Conservation (phyloP, 2,888 invertebrate genomes). For the Glyphotaelius pellucidus region DNA sequence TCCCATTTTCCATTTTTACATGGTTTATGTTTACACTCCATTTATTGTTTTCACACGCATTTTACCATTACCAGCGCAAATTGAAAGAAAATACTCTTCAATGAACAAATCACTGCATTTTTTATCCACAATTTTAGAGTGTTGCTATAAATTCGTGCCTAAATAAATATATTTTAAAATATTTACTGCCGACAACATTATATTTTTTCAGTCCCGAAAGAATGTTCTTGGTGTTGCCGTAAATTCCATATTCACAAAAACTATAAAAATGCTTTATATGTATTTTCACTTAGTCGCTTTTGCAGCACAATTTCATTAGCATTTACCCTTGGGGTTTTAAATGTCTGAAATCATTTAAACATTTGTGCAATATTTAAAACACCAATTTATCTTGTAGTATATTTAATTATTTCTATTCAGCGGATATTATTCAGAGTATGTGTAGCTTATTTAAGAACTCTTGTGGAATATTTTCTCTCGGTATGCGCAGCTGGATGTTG, state of each 20-base stretch:
- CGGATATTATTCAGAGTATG: neutral
- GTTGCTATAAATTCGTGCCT: neutral
- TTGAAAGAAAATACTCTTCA: constrained; percentile 56
- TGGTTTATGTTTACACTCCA: constrained; percentile 50
- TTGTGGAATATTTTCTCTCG: constrained; percentile 60
- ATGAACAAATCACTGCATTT: constrained; percentile 6
- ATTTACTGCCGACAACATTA: neutral
- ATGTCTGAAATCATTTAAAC: neutral
- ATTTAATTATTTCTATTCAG: neutral
- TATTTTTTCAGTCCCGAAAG: too few species aligned
- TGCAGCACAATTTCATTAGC: neutral
- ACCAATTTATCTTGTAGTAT: neutral
- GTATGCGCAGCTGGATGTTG: constrained; percentile 63
- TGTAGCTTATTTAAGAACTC: neutral
- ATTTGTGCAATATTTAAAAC: neutral
- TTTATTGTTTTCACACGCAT: constrained; percentile 58
- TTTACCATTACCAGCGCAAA: constrained; percentile 51
- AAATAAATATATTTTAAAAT: neutral
- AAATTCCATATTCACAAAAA: neutral
- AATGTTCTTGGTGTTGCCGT: neutral
- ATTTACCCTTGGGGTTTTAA: neutral
- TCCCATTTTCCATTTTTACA: neutral
- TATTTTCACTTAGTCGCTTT: neutral
- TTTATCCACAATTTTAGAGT: neutral
- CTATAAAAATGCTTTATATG: neutral